Evolutionary conservation across 2,888 invertebrate species (phyloP), one percentile per base, ranked within the genome.

Genomic region (Drosophila siamana): DNA sequence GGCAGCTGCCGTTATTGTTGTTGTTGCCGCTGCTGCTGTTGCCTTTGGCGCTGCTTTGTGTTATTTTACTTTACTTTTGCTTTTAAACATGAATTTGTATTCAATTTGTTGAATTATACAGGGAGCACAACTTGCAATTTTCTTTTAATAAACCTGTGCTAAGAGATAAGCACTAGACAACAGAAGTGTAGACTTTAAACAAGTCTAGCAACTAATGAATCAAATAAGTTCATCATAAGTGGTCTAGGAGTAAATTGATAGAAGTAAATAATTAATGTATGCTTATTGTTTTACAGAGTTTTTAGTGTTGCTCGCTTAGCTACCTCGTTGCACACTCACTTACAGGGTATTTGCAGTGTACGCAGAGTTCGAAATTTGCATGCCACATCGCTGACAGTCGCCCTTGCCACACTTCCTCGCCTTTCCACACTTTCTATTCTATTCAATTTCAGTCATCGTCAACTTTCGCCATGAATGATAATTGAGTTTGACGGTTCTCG

Each of bases 401-500:
- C 52, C 44, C 52, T 22, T 57, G 38, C 15, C 74, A 54, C 15
- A 5, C 38, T 50, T 61, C 59, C 52, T 38, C 33, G 33, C 15
- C 33, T 16, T 19, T 56, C 33, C 33, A 65, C 43, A 16, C 24
- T 16, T 38, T 62, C 50, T 26, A 47, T 64, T 52, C 76, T 46
- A 74, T 86, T 80, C 69, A 82, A 78, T 83, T 83, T 69, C 68
- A 52, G 68, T 47, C 66, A 68, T 61, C 80, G 59, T 70, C 78
- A 83, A 80, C 73, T 82, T 82, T 83, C 28, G 44, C 65, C 69
- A 78, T 86, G 86, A 82, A 83, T 80, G 86, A 67, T 73, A 82
- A 82, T 82, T 82, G 84, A 83, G 84, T 82, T 86, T 66, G 54
- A 22, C 59, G 69, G 33, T 38, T 56, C 9, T 44, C 65, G 41